Percentiles rank a stretch among this genome's conserved stretches.
Evolutionary conservation across 2,888 invertebrate genomes (phyloP).

Genomic region (Lasioglossum vierecki): DNA sequence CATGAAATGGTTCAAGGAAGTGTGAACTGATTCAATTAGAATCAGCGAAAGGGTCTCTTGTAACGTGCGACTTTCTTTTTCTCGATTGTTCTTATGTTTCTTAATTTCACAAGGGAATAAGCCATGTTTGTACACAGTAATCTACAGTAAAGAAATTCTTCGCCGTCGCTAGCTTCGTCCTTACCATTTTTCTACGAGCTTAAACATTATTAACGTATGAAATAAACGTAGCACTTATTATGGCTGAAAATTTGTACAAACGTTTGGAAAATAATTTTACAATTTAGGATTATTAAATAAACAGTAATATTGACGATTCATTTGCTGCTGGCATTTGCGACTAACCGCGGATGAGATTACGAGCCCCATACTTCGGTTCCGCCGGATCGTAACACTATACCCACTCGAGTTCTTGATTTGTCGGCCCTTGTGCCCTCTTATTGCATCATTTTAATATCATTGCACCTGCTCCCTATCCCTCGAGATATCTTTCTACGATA

Average conservation of each 20-base stretch:
- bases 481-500: slow-evolving; percentile 16
- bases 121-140: neutral
- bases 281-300: neutral
- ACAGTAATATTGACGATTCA: neutral
- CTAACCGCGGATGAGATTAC: neutral
- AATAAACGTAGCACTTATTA: neutral
- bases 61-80: slow-evolving; percentile 28
- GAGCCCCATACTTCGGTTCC: neutral
- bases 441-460: slow-evolving; percentile 20
- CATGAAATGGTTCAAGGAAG: slow-evolving; percentile 42
- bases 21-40: slow-evolving; percentile 51
- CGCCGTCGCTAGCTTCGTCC: neutral
- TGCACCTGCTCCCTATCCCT: slow-evolving; percentile 3
- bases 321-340: neutral
- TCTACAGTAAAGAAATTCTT: neutral
- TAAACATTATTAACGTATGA: neutral
- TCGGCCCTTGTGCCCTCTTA: slow-evolving; percentile 13
- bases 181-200: neutral
- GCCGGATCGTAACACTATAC: slow-evolving; percentile 39
- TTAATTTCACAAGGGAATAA: neutral
- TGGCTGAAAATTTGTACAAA: neutral
- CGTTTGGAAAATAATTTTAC: neutral
- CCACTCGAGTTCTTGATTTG: slow-evolving; percentile 25
- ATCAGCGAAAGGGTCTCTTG: slow-evolving; percentile 34
- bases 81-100: slow-evolving; percentile 7